Evolutionary conservation across 2,113 vertebrate species (phyloP).

Genomic region (Willisornis vidua): DNA sequence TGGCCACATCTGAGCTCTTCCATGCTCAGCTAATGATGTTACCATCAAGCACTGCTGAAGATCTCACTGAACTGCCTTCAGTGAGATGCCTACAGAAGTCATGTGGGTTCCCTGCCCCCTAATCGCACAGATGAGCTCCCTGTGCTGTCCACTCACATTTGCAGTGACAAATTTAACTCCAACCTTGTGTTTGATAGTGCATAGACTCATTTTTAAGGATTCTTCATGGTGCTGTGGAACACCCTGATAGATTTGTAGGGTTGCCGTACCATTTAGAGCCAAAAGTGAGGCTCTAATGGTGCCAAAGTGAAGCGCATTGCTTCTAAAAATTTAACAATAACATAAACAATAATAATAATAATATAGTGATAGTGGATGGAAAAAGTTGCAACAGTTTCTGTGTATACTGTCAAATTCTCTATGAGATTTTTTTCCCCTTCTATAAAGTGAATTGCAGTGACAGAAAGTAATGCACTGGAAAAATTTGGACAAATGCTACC

Average conservation of each 20-base stretch:
- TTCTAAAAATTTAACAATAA: neutral
- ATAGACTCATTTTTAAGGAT: neutral
- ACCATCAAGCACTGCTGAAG: neutral
- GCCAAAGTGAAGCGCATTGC: neutral
- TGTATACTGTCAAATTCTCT: neutral
- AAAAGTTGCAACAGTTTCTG: neutral
- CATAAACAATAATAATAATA: neutral
- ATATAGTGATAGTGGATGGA: neutral
- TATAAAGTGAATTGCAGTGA: neutral
- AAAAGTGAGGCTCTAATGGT: neutral
- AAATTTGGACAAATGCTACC: slow-evolving; percentile 13
- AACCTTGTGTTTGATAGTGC: neutral
- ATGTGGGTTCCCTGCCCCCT: neutral
- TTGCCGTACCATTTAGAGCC: neutral
- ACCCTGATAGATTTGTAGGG: neutral
- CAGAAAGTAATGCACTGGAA: slow-evolving; percentile 9
- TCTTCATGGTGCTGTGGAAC: neutral
- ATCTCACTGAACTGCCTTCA: neutral
- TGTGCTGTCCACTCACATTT: rapidly evolving
- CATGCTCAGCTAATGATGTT: neutral
- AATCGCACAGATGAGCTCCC: neutral
- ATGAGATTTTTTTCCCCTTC: neutral
- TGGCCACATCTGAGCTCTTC: neutral
- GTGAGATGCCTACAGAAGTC: neutral
- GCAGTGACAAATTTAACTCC: neutral